Base-by-base conservation (phyloP, 2,113 vertebrate genomes). In the Bufo bufo region DNA sequence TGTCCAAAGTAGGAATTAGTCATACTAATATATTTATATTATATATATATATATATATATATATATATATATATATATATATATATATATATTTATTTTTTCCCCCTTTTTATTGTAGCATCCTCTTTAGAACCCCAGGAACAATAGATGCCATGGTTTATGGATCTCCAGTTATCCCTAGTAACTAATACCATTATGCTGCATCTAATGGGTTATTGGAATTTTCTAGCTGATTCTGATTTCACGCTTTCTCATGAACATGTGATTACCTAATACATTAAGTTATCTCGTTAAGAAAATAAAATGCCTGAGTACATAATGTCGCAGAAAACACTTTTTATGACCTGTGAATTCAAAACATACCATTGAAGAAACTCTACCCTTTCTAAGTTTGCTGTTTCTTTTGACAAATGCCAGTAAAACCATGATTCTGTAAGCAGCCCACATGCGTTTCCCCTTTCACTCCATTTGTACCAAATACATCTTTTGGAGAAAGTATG, bases 331-430 rank as follows among this genome's bases (percentile, higher is more conserved):
- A n/a, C 49, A 71, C 45, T 84, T 52, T 69, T 69, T 66, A 69
- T 84, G 82, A 84, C 59, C 82, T 84, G 61, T 84, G 49, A 84
- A 66, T 63, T 69, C 50, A 84, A 84, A 84, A 84, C 61, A 72
- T 71, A 84, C 82, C 65, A 84, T 50, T 54, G 47, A 65, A 52
- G 82, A 84, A 84, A 71, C 61, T n/a, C 6, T 23, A 52, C 82
- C 47, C 17, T 7, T 4, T 66, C 43, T 8, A 49, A 54, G 47
- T 54, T 72, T n/a, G 49, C 82, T 54, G 13, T 54, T 71, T 65
- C 50, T 84, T 54, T 56, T 33, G 65, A 84, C 16, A 65, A 72
- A 33, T 84, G 69, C 81, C 47, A 83, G 81, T 69, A 83, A 83
- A 50, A 83, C 69, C 81, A 69, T 69, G 19, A 69, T 59, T 65